Evolutionary conservation across 2,888 invertebrate genomes (phyloP).

Genomic region (Drosophila sordidula): DNA sequence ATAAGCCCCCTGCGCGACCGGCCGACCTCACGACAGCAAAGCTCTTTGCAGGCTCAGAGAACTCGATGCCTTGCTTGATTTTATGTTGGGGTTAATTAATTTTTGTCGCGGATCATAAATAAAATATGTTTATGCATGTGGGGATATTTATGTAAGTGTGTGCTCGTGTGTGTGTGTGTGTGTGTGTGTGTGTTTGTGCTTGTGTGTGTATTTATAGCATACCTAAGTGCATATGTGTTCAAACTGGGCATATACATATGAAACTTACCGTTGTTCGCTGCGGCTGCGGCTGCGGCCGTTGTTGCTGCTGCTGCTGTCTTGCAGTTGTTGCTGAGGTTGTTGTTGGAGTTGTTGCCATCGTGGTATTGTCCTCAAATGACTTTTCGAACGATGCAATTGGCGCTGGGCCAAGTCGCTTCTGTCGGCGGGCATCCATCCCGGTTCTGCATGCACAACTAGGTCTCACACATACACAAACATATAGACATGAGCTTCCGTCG

Average conservation of each 20-base stretch:
- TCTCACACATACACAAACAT: slow-evolving; percentile 24
- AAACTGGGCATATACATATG: slow-evolving; percentile 3
- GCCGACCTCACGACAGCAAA: background rate
- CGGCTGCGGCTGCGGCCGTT: slow-evolving; percentile 12
- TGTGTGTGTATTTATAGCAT: no score
- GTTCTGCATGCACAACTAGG: slow-evolving; percentile 43
- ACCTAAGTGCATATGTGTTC: background rate
- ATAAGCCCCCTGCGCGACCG: background rate
- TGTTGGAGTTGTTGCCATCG: slow-evolving; percentile 50
- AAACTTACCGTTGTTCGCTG: slow-evolving; percentile 52
- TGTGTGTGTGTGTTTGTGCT: background rate
- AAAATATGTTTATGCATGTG: slow-evolving; percentile 19
- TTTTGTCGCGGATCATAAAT: slow-evolving; percentile 43
- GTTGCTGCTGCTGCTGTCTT: slow-evolving; percentile 31
- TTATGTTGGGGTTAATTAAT: slow-evolving; percentile 62
- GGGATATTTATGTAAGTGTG: background rate
- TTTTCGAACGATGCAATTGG: slow-evolving; percentile 96
- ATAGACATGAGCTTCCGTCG: slow-evolving; percentile 13
- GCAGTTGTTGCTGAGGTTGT: slow-evolving; percentile 20
- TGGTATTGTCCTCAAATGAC: slow-evolving; percentile 83
- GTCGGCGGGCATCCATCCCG: slow-evolving; percentile 85
- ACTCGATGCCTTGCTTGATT: slow-evolving; percentile 27
- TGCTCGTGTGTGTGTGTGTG: background rate
- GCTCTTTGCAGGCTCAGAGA: slow-evolving; percentile 16
- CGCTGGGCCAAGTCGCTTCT: slow-evolving; percentile 95